Evolutionary conservation across 23 tunicate genomes (phyloP).

Genomic region (Oikopleura dioica): DNA sequence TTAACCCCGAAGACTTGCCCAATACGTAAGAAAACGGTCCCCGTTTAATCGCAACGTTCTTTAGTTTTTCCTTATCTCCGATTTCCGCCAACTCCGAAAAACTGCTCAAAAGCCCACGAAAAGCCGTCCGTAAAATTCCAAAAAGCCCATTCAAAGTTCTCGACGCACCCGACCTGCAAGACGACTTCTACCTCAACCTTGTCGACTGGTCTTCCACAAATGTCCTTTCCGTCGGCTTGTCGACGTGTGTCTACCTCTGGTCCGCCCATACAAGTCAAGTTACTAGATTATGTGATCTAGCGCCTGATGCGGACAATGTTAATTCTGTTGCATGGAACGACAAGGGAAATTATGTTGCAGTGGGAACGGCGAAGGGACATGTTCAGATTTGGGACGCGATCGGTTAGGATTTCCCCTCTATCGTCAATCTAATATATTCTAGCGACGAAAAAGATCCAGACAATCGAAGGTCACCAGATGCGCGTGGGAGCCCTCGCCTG

Average conservation of each 20-base stretch:
- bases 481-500: conserved; percentile 95
- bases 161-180: conserved; percentile 92
- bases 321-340: conserved; percentile 77
- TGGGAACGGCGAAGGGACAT: conserved; percentile 68
- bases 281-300: conserved; percentile 64
- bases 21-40: no score
- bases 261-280: conserved; percentile 85
- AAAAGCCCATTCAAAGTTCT: conserved; percentile 86
- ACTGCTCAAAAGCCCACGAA: conserved; percentile 57
- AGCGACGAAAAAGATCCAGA: conserved; percentile 29
- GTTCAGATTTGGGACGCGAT: conserved; percentile 92
- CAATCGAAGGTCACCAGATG: conserved; percentile 54
- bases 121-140: conserved; percentile 74
- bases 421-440: no score
- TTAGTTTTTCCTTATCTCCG: no score
- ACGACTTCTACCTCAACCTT: conserved; percentile 71
- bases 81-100: no score
- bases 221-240: conserved; percentile 58
- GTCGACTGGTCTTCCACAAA: conserved; percentile 95
- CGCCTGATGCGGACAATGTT: conserved; percentile 44
- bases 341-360: conserved; percentile 70
- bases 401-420: no score
- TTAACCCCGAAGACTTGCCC: no score
- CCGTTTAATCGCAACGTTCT: no score
- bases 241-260: conserved; percentile 80